Percentiles rank a stretch among this genome's conserved stretches.
Evolutionary conservation across 92 coral and sea anemone genomes (phyloP).

Genomic region (Phenganax marumi): DNA sequence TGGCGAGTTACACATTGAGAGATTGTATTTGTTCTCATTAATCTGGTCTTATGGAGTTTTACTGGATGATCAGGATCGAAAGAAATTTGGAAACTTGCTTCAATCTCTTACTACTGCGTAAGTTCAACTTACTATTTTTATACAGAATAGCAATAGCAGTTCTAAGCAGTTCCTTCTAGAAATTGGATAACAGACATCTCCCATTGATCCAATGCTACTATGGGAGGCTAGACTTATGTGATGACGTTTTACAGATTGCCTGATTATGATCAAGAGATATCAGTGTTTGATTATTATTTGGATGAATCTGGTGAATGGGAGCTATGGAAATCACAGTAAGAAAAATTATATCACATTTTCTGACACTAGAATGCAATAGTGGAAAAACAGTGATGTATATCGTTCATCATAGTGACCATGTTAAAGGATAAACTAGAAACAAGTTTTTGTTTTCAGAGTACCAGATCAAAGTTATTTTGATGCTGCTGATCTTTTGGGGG

Average conservation of each 20-base stretch:
- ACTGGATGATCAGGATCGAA: conserved; percentile 78
- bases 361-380: no score
- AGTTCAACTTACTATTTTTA: conserved; percentile 19
- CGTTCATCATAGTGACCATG: background rate
- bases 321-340: conserved; percentile 92
- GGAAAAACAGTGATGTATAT: background rate
- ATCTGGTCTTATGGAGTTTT: conserved; percentile 94
- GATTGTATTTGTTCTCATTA: conserved; percentile 84
- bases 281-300: conserved; percentile 96
- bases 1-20: conserved; percentile 93
- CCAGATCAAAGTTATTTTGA: conserved; percentile 97
- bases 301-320: conserved; percentile 99
- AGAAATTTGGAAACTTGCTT: conserved; percentile 76
- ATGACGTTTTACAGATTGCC: conserved; percentile 60
- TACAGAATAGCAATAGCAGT: background rate
- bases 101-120: conserved; percentile 84
- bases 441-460: conserved; percentile 56
- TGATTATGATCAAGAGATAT: conserved; percentile 96
- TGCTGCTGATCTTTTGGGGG: conserved; percentile 96
- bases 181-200: background rate
- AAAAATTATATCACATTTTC: background rate
- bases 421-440: no score
- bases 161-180: background rate
- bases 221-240: no score
- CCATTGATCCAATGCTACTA: no score